Evolutionary conservation across 1,140 invertebrate genomes (phyloP).

Genomic region (Temnothorax curvispinosus): DNA sequence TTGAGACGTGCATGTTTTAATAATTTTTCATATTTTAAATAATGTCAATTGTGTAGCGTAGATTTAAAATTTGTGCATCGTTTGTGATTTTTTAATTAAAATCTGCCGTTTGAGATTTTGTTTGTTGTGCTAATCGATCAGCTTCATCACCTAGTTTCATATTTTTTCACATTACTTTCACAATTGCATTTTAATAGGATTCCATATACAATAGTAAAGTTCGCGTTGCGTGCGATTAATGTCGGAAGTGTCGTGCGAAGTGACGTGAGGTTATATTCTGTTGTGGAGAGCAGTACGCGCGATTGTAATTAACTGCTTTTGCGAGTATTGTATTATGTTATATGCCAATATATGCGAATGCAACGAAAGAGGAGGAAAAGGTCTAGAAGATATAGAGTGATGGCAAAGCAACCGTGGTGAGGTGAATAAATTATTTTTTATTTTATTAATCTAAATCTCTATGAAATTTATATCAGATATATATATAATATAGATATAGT

Average conservation of each 20-base stretch:
- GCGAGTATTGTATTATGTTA: neutral
- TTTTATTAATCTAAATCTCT: neutral
- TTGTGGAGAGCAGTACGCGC: neutral
- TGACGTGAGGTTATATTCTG: neutral
- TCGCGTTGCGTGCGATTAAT: neutral
- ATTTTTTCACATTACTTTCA: neutral
- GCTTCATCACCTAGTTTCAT: neutral
- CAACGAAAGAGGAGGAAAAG: neutral
- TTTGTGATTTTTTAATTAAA: neutral
- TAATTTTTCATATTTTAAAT: neutral
- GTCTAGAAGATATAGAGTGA: neutral
- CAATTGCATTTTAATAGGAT: neutral
- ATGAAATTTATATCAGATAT: neutral
- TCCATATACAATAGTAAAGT: neutral
- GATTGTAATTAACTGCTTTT: constrained; percentile 15
- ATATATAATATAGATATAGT: no score
- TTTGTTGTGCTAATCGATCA: neutral
- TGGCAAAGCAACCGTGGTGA: neutral
- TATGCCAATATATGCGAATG: neutral
- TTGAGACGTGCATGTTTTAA: neutral
- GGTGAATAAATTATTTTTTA: neutral
- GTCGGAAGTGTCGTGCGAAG: neutral
- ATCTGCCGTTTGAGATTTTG: neutral
- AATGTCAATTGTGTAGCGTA: neutral
- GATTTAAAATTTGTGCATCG: neutral